Conservation (phyloP, 2,888 invertebrate species). For the Dryobota labecula region DNA sequence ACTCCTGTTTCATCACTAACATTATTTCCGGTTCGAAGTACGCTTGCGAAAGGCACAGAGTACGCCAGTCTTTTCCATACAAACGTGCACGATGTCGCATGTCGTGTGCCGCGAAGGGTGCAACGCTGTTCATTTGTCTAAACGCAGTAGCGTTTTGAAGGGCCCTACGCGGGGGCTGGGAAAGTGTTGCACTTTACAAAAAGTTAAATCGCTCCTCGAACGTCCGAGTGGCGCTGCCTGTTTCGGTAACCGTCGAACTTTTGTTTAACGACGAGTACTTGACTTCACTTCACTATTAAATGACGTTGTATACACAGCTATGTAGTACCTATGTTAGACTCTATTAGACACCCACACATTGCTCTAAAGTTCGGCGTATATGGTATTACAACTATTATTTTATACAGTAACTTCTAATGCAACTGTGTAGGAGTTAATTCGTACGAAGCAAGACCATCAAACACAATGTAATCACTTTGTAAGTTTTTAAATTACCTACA, state of each 20-base stretch:
- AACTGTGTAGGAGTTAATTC: slow-evolving; percentile 50
- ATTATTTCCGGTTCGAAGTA: slow-evolving; percentile 15
- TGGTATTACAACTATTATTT: slow-evolving; percentile 41
- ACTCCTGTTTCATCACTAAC: slow-evolving; percentile 2
- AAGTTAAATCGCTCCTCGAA: slow-evolving; percentile 86
- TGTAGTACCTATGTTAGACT: slow-evolving; percentile 5
- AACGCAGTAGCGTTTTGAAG: slow-evolving; percentile 86
- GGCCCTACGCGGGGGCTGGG: slow-evolving; percentile 84
- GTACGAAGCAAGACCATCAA: slow-evolving; percentile 50
- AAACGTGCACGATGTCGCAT: slow-evolving; percentile 61
- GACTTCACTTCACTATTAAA: slow-evolving; percentile 66
- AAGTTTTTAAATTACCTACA: slow-evolving; percentile 77
- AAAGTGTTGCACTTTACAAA: slow-evolving; percentile 90
- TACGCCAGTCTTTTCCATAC: slow-evolving; percentile 60
- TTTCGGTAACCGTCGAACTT: slow-evolving; percentile 77
- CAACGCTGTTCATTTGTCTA: slow-evolving; percentile 89
- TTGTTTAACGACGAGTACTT: slow-evolving; percentile 76
- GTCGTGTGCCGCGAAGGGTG: slow-evolving; percentile 86
- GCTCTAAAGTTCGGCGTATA: slow-evolving; percentile 20
- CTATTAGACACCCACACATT: slow-evolving; percentile 39
- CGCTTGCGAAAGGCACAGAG: slow-evolving; percentile 21
- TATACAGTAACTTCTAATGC: slow-evolving; percentile 26
- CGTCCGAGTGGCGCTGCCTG: slow-evolving; percentile 72
- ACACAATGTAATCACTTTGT: slow-evolving; percentile 78
- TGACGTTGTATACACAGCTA: slow-evolving; percentile 46